These are phyloP conservation scores for Ptyas mucosa DNA, from an alignment of 2,113 vertebrate genomes.

Conservation along the genomic window DNA sequence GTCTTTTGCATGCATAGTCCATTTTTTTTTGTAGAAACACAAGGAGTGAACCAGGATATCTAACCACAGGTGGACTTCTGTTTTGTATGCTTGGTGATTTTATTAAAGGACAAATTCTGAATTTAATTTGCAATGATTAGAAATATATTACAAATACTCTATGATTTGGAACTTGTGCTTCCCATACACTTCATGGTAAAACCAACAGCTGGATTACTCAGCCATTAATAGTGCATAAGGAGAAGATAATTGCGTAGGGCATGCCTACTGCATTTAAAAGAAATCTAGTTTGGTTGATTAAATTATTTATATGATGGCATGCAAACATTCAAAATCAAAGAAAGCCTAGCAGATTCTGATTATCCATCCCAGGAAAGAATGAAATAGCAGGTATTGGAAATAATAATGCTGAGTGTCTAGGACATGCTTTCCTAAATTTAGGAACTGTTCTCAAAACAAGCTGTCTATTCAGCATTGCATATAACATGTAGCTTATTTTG, in stretches of 20 bases:
- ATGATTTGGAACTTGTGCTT: background rate
- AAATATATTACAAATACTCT: background rate
- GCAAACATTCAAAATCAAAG: background rate
- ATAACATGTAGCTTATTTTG: background rate
- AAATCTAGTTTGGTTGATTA: background rate
- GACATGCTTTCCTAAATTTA: background rate
- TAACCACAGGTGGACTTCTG: background rate
- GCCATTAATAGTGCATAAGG: background rate
- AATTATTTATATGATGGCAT: background rate
- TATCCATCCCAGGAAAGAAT: background rate
- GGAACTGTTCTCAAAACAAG: background rate
- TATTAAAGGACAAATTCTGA: background rate
- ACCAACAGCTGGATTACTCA: background rate
- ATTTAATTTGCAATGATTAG: background rate
- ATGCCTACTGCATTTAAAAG: background rate
- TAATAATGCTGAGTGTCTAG: background rate
- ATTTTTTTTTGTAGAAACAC: background rate
- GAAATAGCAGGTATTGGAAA: background rate
- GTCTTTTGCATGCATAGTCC: background rate
- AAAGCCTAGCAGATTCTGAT: background rate
- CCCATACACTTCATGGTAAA: background rate
- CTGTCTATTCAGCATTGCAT: background rate
- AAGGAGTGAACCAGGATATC: background rate
- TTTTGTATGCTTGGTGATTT: background rate
- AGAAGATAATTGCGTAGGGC: background rate